Evolutionary conservation across 2,888 invertebrate species (phyloP), one percentile per base, ranked within the genome.

Genomic region (Diadromus collaris): DNA sequence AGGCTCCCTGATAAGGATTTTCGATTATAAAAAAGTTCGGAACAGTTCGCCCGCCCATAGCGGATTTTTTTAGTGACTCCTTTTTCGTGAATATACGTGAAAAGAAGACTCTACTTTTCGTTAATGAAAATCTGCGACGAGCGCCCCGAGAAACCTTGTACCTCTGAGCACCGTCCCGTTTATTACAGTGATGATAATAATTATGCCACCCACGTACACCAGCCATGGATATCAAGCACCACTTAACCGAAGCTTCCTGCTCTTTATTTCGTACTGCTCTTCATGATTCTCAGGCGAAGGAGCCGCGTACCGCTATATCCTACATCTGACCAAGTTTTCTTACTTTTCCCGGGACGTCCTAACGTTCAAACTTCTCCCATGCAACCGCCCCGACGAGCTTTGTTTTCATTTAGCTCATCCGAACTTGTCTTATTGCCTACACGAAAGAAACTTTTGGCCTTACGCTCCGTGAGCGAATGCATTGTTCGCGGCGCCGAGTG

Each of bases 351-450:
- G 54, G 32, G 24, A 34, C 24, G 44, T 38, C 41, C 32, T 24
- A 46, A 58, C 56, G 56, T 56, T 4, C 34, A 27, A 63, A 69
- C 46, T 70, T 27, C 38, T 60, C 29, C 29, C 34, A 29, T 51
- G 41, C 46, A 48, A 10, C 29, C 16, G 6, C 7, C 16, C 54
- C 60, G 56, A 19, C 41, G 21, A 80, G 84, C 83, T 86, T 85
- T 85, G 85, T 86, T 86, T 85, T 84, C 83, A 86, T 85, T 86
- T 85, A 85, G 84, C 84, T 76, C 34, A 46, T 32, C 46, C 16
- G 69, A 67, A 69, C 29, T 48, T 38, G 21, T 19, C 19, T n/a
- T 32, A 7, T 29, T 51, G 67, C 27, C 58, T 46, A 19, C 13
- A 44, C 16, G 60, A 38, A 24, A 51, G 32, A 71, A 81, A 81